Conservation (phyloP, 2,797 vertebrate genomes). For the Coregonus suidteri region DNA sequence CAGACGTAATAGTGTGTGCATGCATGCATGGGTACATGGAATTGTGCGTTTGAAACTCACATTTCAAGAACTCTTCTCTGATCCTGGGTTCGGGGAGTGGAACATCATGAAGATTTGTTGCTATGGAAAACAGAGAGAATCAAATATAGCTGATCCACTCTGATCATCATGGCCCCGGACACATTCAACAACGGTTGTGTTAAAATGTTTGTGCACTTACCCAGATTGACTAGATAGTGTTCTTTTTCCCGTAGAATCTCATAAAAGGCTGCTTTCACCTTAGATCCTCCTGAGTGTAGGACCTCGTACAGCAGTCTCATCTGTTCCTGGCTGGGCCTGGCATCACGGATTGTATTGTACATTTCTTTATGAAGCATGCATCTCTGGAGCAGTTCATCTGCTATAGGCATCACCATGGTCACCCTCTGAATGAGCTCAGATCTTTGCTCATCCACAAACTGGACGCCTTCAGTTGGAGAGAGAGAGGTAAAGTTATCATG, state of each 20-base stretch:
- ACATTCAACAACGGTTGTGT: background rate
- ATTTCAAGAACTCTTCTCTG: background rate
- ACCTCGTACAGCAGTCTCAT: background rate
- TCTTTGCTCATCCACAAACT: background rate
- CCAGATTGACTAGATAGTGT: background rate
- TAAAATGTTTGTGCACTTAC: background rate
- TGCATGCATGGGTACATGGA: background rate
- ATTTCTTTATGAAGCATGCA: background rate
- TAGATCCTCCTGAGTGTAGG: background rate
- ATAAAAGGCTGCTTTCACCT: background rate
- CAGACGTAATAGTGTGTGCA: background rate
- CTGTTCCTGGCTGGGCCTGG: background rate
- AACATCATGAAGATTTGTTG: background rate
- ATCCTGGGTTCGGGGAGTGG: background rate
- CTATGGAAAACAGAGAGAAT: background rate
- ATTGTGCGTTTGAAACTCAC: background rate
- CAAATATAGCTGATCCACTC: background rate
- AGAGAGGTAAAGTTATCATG: background rate
- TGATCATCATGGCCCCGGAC: background rate
- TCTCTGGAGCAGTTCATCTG: background rate
- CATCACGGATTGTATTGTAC: background rate
- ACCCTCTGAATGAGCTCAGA: background rate
- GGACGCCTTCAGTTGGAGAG: conserved; percentile 29
- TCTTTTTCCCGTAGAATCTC: background rate
- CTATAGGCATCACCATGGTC: background rate